phyloP scores from a whole-genome alignment of 1,140 invertebrate species.

The Diorhabda carinulata region DNA sequence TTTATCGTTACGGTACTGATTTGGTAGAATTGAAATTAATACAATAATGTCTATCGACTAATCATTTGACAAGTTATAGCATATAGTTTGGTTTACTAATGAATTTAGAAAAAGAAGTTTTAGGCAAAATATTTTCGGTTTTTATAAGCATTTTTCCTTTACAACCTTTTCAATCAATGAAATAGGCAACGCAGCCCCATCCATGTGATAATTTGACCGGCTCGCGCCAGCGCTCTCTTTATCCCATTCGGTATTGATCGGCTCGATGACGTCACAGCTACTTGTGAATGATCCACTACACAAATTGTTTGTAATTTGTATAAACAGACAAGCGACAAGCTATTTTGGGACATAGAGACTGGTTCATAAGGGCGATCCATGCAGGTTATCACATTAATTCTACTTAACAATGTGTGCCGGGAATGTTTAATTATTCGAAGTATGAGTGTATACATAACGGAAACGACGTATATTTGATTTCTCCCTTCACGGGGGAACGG shows the following conservation, averaged over 20 bases:
- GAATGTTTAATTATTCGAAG: conserved; percentile 20
- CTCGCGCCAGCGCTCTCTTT: conserved; percentile 28
- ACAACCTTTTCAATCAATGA: not conserved
- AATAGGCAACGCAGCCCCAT: conserved; percentile 17
- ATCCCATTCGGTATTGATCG: conserved; percentile 41
- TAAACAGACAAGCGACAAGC: conserved; percentile 14
- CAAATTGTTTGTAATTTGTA: conserved; percentile 36
- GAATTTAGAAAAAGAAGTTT: not conserved
- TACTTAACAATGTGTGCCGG: conserved; percentile 14
- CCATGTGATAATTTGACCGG: conserved; percentile 37
- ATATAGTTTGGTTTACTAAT: not conserved
- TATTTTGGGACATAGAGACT: conserved; percentile 11
- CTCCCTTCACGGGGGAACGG: not conserved
- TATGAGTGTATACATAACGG: conserved; percentile 4
- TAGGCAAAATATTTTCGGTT: not conserved
- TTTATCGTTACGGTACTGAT: no score
- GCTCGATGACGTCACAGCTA: conserved; percentile 41
- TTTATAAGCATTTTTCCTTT: not conserved
- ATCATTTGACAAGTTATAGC: not conserved
- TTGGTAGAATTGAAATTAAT: not conserved
- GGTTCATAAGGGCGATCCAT: not conserved
- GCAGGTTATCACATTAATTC: conserved; percentile 8
- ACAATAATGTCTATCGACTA: not conserved
- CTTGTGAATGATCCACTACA: conserved; percentile 44
- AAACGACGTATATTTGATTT: not conserved